Evolutionary conservation across 1,140 invertebrate species (phyloP), one percentile per base, ranked within the genome.

Genomic region (Achroia grisella): DNA sequence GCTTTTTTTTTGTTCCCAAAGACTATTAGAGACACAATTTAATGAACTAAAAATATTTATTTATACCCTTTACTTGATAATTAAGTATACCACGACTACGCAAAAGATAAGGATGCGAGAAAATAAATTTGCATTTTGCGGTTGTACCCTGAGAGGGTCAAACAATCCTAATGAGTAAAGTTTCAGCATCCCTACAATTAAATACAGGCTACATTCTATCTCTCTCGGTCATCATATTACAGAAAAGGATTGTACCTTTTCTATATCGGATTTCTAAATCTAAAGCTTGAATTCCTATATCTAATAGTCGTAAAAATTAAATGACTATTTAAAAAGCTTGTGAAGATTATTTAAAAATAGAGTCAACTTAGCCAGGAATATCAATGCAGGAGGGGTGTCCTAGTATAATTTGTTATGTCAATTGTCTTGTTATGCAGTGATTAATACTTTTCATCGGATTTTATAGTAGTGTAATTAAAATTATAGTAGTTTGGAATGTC

Each of bases 151-250:
- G 28, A 37, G 35, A 44, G 52, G 47, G 47, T 51, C 48, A 50
- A 58, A 54, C 56, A 58, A 45, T 58, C 45, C 56, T 54, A 58
- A 58, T 58, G 44, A 58, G 41, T 47, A 58, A 58, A 58, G 30
- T 58, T 58, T 49, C 46, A 50, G 39, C 36, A 30, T 12, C 39
- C 13, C 47, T 48, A 36, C 47, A 42, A 53, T 53, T 54, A 58
- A 58, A 42, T 46, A 52, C 44, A 49, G 39, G n/a, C 45, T 15
- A 37, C 14, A 37, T 37, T 37, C 17, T 37, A 37, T 37, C 35
- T 37, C 35, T 37, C 35, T 17, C 35, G 9, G 35, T 37, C 14
- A 14, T 37, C 14, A 37, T 37, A 37, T 37, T 15, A 37, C 35
- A 4, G 35, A 15, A 17, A 37, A 14, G 11, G 35, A n/a, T 23